Percentiles rank a stretch among this genome's conserved stretches.
Evolutionary conservation across 2,888 invertebrate genomes (phyloP).

Genomic region (Byasa hedistus): DNA sequence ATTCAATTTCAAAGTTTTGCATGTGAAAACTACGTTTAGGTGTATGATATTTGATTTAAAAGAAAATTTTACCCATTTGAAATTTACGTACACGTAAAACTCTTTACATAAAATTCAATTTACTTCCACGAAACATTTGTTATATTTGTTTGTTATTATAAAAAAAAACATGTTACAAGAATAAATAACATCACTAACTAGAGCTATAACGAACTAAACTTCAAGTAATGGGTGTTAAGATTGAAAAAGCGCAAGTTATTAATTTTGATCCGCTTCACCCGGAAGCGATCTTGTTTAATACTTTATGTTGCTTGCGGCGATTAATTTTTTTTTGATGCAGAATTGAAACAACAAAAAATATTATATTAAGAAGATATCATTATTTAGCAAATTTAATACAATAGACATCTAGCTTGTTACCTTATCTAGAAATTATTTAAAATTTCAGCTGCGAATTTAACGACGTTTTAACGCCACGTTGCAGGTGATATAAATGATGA

Average conservation of each 20-base stretch:
- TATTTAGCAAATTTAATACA: too few relatives aligned
- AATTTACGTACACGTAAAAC: background rate
- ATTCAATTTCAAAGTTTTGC: conserved; percentile 9
- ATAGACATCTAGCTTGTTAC: too few relatives aligned
- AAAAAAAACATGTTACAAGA: background rate
- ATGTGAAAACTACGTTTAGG: conserved; percentile 1
- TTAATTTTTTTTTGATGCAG: conserved; percentile 2
- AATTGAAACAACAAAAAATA: background rate
- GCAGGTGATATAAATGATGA: too few relatives aligned
- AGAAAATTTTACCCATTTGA: background rate
- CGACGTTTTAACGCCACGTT: too few relatives aligned
- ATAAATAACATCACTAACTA: conserved; percentile 17
- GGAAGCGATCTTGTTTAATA: conserved; percentile 46
- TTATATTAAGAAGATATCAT: background rate
- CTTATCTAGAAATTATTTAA: too few relatives aligned
- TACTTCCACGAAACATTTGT: background rate
- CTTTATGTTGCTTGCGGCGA: conserved; percentile 37
- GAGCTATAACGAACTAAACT: conserved; percentile 48
- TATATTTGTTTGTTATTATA: too few relatives aligned
- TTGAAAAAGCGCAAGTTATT: conserved; percentile 40
- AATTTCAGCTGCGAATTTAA: too few relatives aligned
- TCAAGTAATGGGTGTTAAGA: conserved; percentile 49
- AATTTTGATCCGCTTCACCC: conserved; percentile 46
- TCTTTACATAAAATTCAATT: background rate
- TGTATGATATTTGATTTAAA: conserved; percentile 7